A percentile compares a stretch with the other conserved stretches of the same genome.
These are phyloP conservation scores for rabbit (Oryctolagus cuniculus) DNA, from an alignment of 2,113 vertebrate genomes.

Conservation along the genomic window mOryCun1.1 NC_091435.1:119357501-119358000, in stretches of 20 bases:
- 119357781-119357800: background rate
- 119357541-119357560: background rate
- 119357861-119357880: background rate
- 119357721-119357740: constrained; percentile 12
- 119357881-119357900: background rate
- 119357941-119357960: constrained; percentile 97
- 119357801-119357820: constrained; percentile 45
- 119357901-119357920: constrained; percentile 61
- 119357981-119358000: constrained; percentile 97
- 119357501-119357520: constrained; percentile 9
- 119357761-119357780: constrained; percentile 23
- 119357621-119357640: background rate
- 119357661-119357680: background rate
- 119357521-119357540: constrained; percentile 54
- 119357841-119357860: background rate
- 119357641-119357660: constrained; percentile 19
- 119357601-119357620: background rate
- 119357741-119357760: constrained; percentile 30
- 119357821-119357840: constrained; percentile 25
- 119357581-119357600: background rate
- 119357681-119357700: constrained; percentile 5
- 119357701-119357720: background rate
- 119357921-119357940: constrained; percentile 96
- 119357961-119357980: constrained; percentile 96
- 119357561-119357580: constrained; percentile 41